A percentile compares a stretch with the other conserved stretches of the same genome.
These are phyloP conservation scores for Meandrusa payeni DNA, from an alignment of 2,888 invertebrate species.

Conservation along the genomic window DNA sequence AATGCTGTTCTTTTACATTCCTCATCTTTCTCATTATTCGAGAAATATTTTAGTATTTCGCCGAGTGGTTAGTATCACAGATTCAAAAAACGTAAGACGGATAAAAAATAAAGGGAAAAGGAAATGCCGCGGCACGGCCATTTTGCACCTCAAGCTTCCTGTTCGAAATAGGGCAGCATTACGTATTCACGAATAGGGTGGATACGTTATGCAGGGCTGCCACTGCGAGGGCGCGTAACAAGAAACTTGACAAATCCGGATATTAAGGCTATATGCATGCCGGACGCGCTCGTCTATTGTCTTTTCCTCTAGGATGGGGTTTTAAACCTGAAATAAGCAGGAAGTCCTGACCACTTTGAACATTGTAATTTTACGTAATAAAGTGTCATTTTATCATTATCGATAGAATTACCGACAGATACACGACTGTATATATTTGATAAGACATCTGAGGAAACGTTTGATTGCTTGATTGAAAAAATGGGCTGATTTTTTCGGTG, in stretches of 20 bases:
- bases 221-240: slow-evolving; percentile 23
- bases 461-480: too few relatives aligned
- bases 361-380: too few relatives aligned
- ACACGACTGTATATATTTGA: too few relatives aligned
- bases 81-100: neutral
- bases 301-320: neutral
- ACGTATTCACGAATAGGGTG: slow-evolving; percentile 26
- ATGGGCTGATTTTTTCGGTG: too few relatives aligned
- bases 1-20: too few relatives aligned
- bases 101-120: neutral
- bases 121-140: neutral
- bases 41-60: neutral
- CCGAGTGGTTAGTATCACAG: neutral
- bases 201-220: slow-evolving; percentile 2
- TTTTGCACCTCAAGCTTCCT: slow-evolving; percentile 2
- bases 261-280: slow-evolving; percentile 16
- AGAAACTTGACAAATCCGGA: slow-evolving; percentile 12
- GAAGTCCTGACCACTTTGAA: too few relatives aligned
- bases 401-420: too few relatives aligned
- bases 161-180: slow-evolving; percentile 26
- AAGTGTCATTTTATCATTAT: too few relatives aligned
- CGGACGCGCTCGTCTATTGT: slow-evolving; percentile 6
- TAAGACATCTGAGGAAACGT: too few relatives aligned
- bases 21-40: too few relatives aligned
- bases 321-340: neutral